A percentile compares a stretch with the other conserved stretches of the same genome.
These are phyloP conservation scores for Dipodomys stephensi DNA, from an alignment of 2,113 vertebrate genomes.

Conservation along the genomic window DNA sequence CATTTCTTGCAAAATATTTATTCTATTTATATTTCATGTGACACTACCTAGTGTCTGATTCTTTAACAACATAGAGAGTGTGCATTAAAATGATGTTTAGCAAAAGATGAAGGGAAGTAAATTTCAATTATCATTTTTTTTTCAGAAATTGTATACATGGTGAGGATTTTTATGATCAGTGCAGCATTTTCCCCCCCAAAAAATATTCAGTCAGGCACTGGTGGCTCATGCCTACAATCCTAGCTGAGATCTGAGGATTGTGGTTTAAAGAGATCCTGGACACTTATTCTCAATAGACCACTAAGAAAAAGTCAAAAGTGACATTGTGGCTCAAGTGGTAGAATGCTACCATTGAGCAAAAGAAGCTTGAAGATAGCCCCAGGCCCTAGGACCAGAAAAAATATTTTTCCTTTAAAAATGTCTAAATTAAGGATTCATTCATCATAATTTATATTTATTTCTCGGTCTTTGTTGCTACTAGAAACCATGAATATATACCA, in stretches of 20 bases:
- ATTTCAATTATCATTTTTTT: slow-evolving; percentile 4
- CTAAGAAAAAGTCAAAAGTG: no score
- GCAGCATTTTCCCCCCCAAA: no score
- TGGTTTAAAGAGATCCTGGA: no score
- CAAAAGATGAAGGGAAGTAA: not conserved
- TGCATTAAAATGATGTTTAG: slow-evolving; percentile 8
- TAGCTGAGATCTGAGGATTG: no score
- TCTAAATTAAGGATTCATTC: not conserved
- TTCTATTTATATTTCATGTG: slow-evolving; percentile 23
- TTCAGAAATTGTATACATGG: not conserved
- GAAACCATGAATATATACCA: not conserved
- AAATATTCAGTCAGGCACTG: no score
- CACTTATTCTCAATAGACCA: no score
- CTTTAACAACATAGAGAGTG: not conserved
- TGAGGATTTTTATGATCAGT: not conserved
- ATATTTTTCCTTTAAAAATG: not conserved
- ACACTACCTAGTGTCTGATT: not conserved
- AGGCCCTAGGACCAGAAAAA: no score
- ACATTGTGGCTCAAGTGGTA: no score
- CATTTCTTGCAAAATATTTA: not conserved
- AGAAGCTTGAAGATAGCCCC: no score
- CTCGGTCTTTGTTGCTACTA: not conserved
- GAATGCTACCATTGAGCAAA: no score
- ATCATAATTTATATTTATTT: not conserved
- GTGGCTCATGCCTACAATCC: no score